These are phyloP conservation scores for Trichopria drosophilae DNA, from an alignment of 2,888 invertebrate species.

Conservation along the genomic window DNA sequence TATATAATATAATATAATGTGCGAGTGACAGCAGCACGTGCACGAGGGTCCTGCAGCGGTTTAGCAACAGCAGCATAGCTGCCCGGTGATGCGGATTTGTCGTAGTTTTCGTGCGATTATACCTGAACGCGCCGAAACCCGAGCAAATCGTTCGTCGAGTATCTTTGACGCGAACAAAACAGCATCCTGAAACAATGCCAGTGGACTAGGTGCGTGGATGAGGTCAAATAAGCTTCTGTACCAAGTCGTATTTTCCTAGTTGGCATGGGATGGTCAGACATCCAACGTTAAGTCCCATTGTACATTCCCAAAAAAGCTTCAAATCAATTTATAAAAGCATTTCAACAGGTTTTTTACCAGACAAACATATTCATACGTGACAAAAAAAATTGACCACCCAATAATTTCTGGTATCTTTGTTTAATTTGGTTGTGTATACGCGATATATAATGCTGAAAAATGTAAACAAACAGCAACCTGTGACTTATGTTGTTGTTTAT, in stretches of 20 bases:
- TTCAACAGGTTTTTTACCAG: no score
- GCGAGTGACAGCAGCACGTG: slow-evolving; percentile 58
- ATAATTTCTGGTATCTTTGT: slow-evolving; percentile 5
- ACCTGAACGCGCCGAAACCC: no score
- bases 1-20: slow-evolving; percentile 57
- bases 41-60: slow-evolving; percentile 30
- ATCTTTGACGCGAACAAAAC: neutral
- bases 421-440: slow-evolving; percentile 7
- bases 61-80: slow-evolving; percentile 24
- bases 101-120: slow-evolving; percentile 46
- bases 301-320: no score
- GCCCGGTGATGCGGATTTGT: slow-evolving; percentile 41
- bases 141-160: slow-evolving; percentile 4
- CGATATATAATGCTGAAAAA: slow-evolving; percentile 5
- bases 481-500: slow-evolving; percentile 8
- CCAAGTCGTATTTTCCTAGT: no score
- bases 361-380: no score
- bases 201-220: no score
- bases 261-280: no score
- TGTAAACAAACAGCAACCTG: slow-evolving; percentile 13
- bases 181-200: no score
- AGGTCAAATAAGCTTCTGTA: no score
- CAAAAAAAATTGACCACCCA: neutral
- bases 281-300: no score
- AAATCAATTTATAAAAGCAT: no score